Evolutionary conservation across 2,113 vertebrate genomes (phyloP).

Genomic region (Engraulis encrasicolus): DNA sequence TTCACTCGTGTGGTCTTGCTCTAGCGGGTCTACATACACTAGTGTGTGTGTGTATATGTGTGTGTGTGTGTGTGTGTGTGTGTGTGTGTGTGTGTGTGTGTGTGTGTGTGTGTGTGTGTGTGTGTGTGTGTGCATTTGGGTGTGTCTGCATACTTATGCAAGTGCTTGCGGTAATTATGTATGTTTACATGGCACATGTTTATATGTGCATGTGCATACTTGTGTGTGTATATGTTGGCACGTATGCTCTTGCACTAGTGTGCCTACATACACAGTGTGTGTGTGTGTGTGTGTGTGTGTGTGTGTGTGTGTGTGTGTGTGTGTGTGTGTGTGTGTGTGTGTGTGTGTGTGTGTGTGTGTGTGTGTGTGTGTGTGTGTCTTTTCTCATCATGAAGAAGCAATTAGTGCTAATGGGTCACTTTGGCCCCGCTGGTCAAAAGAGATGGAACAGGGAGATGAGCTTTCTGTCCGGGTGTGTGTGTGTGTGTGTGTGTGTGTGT

Average conservation of each 20-base stretch:
- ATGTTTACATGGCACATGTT: too few species aligned
- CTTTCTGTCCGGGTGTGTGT: neutral
- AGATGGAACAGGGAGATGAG: conserved; percentile 18
- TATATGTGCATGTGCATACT: too few species aligned
- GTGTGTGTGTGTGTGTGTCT: conserved; percentile 28
- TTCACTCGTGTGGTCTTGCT: too few species aligned
- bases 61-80: neutral
- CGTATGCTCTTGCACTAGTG: too few species aligned
- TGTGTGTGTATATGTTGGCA: too few species aligned
- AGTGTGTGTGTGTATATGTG: neutral
- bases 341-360: neutral
- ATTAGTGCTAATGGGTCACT: conserved; percentile 59
- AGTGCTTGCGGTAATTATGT: too few species aligned
- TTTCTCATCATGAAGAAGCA: conserved; percentile 46
- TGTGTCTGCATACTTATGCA: conserved; percentile 1
- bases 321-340: neutral
- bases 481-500: conserved; percentile 40
- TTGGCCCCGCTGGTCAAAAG: conserved; percentile 51
- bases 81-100: neutral
- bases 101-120: neutral
- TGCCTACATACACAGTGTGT: too few species aligned
- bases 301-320: too few species aligned
- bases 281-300: too few species aligned
- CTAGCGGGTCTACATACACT: too few species aligned
- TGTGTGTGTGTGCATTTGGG: neutral